A percentile compares a stretch with the other conserved stretches of the same genome.
These are phyloP conservation scores for Pseudolaguvia tuberculata DNA, from an alignment of 2,113 vertebrate species.

Conservation along the genomic window DNA sequence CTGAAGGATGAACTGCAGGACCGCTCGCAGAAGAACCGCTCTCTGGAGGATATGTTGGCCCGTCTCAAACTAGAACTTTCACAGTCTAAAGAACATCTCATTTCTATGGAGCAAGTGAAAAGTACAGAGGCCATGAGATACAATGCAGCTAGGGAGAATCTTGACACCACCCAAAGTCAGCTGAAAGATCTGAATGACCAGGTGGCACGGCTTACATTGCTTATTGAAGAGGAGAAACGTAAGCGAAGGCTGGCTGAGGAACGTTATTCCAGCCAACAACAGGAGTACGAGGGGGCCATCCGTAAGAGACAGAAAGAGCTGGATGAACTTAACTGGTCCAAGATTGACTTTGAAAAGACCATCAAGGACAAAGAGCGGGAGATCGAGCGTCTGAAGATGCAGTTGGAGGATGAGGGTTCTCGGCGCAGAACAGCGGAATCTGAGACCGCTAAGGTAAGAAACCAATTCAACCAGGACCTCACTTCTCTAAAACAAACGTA, in stretches of 20 bases:
- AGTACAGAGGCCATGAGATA: slow-evolving; percentile 75
- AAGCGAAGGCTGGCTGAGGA: slow-evolving; percentile 87
- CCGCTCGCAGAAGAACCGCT: slow-evolving; percentile 79
- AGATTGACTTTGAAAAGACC: slow-evolving; percentile 86
- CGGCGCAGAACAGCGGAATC: slow-evolving; percentile 82
- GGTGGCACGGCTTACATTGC: slow-evolving; percentile 80
- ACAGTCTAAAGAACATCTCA: slow-evolving; percentile 78
- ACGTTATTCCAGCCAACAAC: slow-evolving; percentile 85
- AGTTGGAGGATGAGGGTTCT: slow-evolving; percentile 82
- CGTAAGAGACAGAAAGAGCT: slow-evolving; percentile 87
- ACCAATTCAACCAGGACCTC: slow-evolving; percentile 86
- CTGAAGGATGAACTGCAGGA: slow-evolving; percentile 81
- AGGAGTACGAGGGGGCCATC: slow-evolving; percentile 81
- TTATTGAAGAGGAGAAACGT: slow-evolving; percentile 89
- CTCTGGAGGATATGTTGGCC: slow-evolving; percentile 80
- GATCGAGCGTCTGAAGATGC: slow-evolving; percentile 84
- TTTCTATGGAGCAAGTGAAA: slow-evolving; percentile 81
- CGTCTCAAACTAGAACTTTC: slow-evolving; percentile 78
- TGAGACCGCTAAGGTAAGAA: slow-evolving; percentile 94
- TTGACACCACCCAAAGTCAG: slow-evolving; percentile 80
- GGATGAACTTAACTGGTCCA: slow-evolving; percentile 83
- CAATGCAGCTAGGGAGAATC: slow-evolving; percentile 74
- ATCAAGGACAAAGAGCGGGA: slow-evolving; percentile 97
- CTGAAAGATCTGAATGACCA: slow-evolving; percentile 86
- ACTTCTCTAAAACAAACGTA: slow-evolving; percentile 88